These are phyloP conservation scores for Eleginops maclovinus DNA, from an alignment of 2,113 vertebrate species.

Conservation along the genomic window DNA sequence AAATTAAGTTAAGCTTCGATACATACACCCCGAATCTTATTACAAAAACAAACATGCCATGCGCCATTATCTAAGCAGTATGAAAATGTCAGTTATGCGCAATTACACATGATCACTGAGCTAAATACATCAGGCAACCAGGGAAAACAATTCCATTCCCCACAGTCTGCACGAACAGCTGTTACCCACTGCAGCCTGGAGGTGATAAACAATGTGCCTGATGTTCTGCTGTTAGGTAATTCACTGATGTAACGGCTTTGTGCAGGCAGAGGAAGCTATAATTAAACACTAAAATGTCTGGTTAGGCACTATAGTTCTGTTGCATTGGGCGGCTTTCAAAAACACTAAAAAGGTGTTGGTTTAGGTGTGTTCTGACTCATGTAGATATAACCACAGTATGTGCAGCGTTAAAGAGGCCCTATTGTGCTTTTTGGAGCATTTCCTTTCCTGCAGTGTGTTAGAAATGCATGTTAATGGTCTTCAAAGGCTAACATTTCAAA, in stretches of 20 bases:
- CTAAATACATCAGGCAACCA: not conserved
- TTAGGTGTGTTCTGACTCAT: not conserved
- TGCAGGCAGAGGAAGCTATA: slow-evolving; percentile 27
- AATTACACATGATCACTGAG: slow-evolving; percentile 34
- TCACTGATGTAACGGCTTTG: slow-evolving; percentile 34
- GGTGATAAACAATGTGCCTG: slow-evolving; percentile 39
- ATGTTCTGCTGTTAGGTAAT: slow-evolving; percentile 48
- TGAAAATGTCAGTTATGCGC: slow-evolving; percentile 23
- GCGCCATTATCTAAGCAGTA: not conserved
- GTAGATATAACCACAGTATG: not conserved
- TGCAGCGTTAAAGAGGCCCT: no score
- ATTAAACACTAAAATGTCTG: slow-evolving; percentile 5
- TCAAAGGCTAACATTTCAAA: no score
- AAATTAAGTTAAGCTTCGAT: slow-evolving; percentile 5
- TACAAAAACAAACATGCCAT: not conserved
- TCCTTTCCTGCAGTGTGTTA: no score
- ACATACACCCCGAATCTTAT: not conserved
- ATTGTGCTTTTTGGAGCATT: no score
- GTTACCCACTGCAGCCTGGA: slow-evolving; percentile 34
- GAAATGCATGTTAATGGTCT: no score
- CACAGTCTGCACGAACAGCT: slow-evolving; percentile 49
- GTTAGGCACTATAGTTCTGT: no score
- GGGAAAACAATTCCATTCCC: slow-evolving; percentile 12
- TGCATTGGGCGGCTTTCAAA: no score
- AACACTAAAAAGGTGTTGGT: no score